Percentiles rank a stretch among this genome's conserved stretches.
Evolutionary conservation across 2,888 invertebrate genomes (phyloP).

Genomic region (Patella depressa): DNA sequence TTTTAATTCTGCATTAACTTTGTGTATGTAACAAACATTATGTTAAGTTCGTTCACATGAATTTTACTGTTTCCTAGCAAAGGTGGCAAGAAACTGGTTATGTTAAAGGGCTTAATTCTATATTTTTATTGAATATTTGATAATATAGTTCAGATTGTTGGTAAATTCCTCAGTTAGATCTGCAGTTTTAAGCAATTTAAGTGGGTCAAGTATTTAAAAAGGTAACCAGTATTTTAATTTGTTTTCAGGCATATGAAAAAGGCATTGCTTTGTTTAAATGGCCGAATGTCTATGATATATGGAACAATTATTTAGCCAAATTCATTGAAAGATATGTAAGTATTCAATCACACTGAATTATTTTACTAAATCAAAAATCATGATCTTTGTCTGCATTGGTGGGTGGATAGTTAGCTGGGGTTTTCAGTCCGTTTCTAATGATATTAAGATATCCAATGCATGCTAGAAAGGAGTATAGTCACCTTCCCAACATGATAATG

Average conservation of each 20-base stretch:
- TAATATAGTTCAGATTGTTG: neutral
- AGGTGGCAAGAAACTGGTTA: no score
- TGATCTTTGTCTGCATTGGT: neutral
- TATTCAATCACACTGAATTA: constrained; percentile 27
- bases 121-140: neutral
- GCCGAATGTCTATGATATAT: constrained; percentile 99
- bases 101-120: neutral
- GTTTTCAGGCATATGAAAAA: constrained; percentile 88
- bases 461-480: no score
- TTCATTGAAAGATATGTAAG: constrained; percentile 91
- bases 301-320: constrained; percentile 98
- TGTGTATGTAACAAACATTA: no score
- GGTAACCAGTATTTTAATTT: constrained; percentile 9
- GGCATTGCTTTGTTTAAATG: constrained; percentile 98
- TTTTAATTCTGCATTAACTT: neutral
- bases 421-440: neutral
- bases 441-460: neutral
- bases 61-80: no score
- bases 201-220: neutral
- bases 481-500: no score
- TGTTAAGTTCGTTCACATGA: no score
- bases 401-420: neutral
- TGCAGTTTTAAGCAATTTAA: no score
- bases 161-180: neutral
- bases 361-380: neutral